Evolutionary conservation across 2,113 vertebrate species (phyloP).

Genomic region (Poecilia latipinna): DNA sequence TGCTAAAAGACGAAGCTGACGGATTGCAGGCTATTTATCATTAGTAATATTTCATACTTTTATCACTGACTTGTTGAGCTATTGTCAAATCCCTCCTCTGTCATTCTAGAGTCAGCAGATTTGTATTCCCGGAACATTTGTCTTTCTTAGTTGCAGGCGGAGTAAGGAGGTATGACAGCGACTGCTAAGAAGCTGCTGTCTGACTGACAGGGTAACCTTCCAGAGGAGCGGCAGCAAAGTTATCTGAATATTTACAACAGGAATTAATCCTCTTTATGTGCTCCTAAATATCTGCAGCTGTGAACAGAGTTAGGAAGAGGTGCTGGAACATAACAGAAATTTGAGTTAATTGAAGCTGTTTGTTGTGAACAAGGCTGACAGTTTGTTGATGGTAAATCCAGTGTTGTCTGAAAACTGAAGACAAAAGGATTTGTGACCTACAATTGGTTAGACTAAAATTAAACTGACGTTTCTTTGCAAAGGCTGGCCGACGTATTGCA

Average conservation of each 20-base stretch:
- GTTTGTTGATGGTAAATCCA: constrained; percentile 9
- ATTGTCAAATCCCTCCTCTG: constrained; percentile 36
- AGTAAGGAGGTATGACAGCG: constrained; percentile 45
- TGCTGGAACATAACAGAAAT: constrained; percentile 28
- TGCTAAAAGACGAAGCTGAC: constrained; percentile 46
- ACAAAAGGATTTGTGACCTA: constrained; percentile 13
- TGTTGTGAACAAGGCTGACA: constrained; percentile 32
- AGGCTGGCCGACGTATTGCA: not conserved
- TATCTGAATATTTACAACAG: constrained; percentile 66
- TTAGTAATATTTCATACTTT: constrained; percentile 43
- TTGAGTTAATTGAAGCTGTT: constrained; percentile 50
- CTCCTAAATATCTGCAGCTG: constrained; percentile 30
- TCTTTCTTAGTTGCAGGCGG: constrained; percentile 42
- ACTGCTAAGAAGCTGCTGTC: constrained; percentile 31
- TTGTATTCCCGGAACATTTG: constrained; percentile 49
- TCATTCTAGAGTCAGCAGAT: constrained; percentile 41
- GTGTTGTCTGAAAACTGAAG: constrained; percentile 8
- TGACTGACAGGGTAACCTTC: constrained; percentile 70
- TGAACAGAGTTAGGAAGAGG: constrained; percentile 5
- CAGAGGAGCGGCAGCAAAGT: constrained; percentile 46
- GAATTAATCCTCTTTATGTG: constrained; percentile 46
- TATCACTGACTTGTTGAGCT: constrained; percentile 34
- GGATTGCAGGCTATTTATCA: constrained; percentile 54
- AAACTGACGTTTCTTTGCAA: not conserved
- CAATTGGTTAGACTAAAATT: constrained; percentile 6